Evolutionary conservation across 2,888 invertebrate genomes (phyloP).

Genomic region (Nomada lathburiana): DNA sequence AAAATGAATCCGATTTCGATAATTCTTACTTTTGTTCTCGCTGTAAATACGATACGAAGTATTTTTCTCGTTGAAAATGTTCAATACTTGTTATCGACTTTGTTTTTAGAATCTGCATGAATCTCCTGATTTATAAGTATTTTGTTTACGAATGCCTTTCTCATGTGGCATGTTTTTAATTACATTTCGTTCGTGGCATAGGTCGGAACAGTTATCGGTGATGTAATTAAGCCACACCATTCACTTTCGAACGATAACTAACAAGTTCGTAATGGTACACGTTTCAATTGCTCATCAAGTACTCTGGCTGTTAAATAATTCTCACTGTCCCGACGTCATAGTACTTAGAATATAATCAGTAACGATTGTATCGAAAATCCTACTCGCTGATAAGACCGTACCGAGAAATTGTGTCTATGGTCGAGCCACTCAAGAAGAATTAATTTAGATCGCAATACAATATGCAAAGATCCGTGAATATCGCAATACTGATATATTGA

Average conservation of each 20-base stretch:
- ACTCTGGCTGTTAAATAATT: background rate
- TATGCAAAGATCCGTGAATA: too few relatives aligned
- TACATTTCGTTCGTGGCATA: slow-evolving; percentile 10
- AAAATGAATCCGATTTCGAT: background rate
- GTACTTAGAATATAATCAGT: background rate
- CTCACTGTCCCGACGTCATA: background rate
- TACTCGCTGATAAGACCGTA: background rate
- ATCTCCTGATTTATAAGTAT: slow-evolving; percentile 2
- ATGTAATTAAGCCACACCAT: slow-evolving; percentile 20
- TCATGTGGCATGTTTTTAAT: background rate
- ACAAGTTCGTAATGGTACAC: background rate
- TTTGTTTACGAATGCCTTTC: background rate
- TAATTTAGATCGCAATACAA: too few relatives aligned
- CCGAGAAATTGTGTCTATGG: too few relatives aligned
- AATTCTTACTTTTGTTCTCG: background rate
- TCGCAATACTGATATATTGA: too few relatives aligned
- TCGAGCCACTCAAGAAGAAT: too few relatives aligned
- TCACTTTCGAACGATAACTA: slow-evolving; percentile 5
- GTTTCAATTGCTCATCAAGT: background rate
- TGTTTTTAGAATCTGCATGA: slow-evolving; percentile 7
- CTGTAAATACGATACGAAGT: background rate
- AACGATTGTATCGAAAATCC: background rate
- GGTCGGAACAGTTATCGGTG: slow-evolving; percentile 34
- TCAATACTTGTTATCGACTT: background rate
- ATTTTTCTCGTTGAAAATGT: background rate